Evolutionary conservation across 2,888 invertebrate genomes (phyloP).

Genomic region (Dermolepida albohirtum): DNA sequence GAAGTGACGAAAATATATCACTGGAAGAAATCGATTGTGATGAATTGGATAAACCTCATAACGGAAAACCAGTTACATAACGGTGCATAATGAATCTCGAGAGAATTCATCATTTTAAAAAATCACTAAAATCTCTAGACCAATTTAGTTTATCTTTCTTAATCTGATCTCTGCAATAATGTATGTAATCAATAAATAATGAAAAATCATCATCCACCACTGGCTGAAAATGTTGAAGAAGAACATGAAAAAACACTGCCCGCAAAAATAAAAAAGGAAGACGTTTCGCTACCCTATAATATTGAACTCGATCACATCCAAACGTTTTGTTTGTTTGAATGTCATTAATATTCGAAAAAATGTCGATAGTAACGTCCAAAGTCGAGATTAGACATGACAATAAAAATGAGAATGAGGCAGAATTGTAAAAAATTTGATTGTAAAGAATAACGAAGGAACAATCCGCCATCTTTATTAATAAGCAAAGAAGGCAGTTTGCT

Average conservation of each 20-base stretch:
- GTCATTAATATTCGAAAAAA: slow-evolving; percentile 45
- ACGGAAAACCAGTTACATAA: slow-evolving; percentile 42
- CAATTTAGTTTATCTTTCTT: slow-evolving; percentile 26
- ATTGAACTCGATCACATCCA: slow-evolving; percentile 40
- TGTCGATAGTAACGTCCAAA: slow-evolving; percentile 49
- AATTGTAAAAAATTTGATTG: slow-evolving; percentile 50
- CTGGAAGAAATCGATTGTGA: slow-evolving; percentile 52
- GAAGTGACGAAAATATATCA: slow-evolving; percentile 52
- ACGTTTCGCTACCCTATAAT: slow-evolving; percentile 4
- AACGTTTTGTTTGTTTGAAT: slow-evolving; percentile 42
- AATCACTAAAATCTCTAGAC: slow-evolving; percentile 36
- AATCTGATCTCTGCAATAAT: slow-evolving; percentile 50
- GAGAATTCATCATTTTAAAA: slow-evolving; percentile 28
- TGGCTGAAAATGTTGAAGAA: slow-evolving; percentile 19
- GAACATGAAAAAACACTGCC: slow-evolving; percentile 45
- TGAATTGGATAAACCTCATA: slow-evolving; percentile 42
- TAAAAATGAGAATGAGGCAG: slow-evolving; percentile 62
- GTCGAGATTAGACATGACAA: slow-evolving; percentile 61
- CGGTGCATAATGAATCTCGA: slow-evolving; percentile 7
- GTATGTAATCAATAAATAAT: not conserved
- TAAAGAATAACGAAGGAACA: slow-evolving; percentile 30
- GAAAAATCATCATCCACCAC: not conserved
- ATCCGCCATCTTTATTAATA: slow-evolving; percentile 47
- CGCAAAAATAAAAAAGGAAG: slow-evolving; percentile 37
- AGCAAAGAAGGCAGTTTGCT: slow-evolving; percentile 17